Evolutionary conservation across 2,113 vertebrate species (phyloP).

Genomic region (Entomyzon cyanotis): DNA sequence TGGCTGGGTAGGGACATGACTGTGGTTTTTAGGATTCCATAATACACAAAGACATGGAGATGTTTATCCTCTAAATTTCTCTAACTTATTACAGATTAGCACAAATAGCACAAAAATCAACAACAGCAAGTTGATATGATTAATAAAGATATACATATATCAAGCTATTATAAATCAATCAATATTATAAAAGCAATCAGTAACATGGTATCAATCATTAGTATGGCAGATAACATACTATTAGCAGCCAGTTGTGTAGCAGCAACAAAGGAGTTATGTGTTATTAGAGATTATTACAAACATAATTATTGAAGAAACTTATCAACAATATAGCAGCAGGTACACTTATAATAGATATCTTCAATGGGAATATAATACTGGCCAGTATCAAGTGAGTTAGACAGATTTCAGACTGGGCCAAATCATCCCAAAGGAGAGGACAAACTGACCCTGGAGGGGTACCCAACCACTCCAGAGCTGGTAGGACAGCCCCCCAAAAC

Average conservation of each 20-base stretch:
- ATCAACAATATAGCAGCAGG: not conserved
- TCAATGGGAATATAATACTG: not conserved
- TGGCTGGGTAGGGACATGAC: not conserved
- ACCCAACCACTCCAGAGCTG: not conserved
- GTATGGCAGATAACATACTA: not conserved
- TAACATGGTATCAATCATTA: not conserved
- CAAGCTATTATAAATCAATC: not conserved
- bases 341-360: not conserved
- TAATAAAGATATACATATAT: not conserved
- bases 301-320: not conserved
- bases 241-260: not conserved
- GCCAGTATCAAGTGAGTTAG: not conserved
- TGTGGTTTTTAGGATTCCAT: fast-evolving
- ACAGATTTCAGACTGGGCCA: not conserved
- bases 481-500: not conserved
- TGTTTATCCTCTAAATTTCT: not conserved
- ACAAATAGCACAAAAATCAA: not conserved
- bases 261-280: not conserved
- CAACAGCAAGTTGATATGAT: not conserved
- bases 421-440: not conserved
- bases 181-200: not conserved
- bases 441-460: not conserved
- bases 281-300: not conserved
- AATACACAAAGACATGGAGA: not conserved
- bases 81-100: not conserved